phyloP scores from a whole-genome alignment of 2,888 invertebrate genomes.

The Geophilus truncorum region DNA sequence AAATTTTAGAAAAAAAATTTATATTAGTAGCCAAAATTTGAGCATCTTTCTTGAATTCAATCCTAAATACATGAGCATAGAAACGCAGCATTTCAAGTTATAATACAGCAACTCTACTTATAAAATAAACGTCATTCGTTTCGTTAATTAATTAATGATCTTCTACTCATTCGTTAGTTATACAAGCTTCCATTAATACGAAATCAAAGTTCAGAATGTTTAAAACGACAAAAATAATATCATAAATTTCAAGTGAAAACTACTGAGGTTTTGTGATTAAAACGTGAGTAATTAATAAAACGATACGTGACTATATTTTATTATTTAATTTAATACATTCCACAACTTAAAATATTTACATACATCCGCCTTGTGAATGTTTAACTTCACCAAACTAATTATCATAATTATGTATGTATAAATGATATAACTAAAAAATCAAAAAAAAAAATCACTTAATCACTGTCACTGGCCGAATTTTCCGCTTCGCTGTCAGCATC shows the following conservation, averaged over 20 bases:
- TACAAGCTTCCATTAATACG: not conserved
- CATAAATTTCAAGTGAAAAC: too few relatives aligned
- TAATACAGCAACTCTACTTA: not conserved
- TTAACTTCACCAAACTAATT: too few relatives aligned
- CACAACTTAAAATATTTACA: too few relatives aligned
- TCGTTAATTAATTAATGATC: too few relatives aligned
- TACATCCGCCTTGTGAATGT: too few relatives aligned
- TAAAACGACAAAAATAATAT: too few relatives aligned
- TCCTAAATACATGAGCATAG: not conserved
- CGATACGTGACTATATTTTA: too few relatives aligned
- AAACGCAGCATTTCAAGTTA: not conserved
- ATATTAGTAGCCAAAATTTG: not conserved
- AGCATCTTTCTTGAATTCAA: not conserved
- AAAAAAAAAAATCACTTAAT: slow-evolving; percentile 32
- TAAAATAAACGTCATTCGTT: not conserved
- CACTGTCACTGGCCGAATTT: slow-evolving; percentile 42
- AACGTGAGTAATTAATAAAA: too few relatives aligned
- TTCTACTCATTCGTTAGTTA: too few relatives aligned
- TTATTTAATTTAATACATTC: not conserved
- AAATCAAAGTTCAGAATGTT: not conserved
- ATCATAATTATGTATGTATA: not conserved
- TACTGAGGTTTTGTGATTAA: too few relatives aligned
- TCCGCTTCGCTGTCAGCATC: slow-evolving; percentile 51
- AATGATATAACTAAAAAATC: not conserved
- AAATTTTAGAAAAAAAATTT: not conserved